phyloP scores from a whole-genome alignment of 53 echinoderm and acorn worm species.

The Apostichopus leukothele region DNA sequence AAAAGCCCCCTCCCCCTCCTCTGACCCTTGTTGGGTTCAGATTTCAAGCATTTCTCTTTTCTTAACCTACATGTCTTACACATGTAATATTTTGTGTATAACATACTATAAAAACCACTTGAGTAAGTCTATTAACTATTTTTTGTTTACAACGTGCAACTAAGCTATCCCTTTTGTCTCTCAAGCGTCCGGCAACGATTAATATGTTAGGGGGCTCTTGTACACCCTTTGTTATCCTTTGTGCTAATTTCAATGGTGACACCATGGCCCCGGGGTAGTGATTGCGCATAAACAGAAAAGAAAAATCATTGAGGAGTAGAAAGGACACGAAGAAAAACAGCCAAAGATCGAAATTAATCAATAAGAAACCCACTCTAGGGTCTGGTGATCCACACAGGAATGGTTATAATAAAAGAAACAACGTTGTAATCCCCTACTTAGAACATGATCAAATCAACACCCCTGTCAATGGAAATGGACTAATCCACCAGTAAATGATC shows the following conservation, averaged over 20 bases:
- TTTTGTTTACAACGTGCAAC: neutral
- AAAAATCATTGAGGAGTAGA: neutral
- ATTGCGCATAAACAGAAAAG: conserved; percentile 21
- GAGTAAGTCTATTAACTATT: conserved; percentile 4
- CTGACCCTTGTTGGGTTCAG: no score
- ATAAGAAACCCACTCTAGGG: conserved; percentile 26
- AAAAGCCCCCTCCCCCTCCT: no score
- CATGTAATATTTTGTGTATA: neutral
- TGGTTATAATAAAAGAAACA: neutral
- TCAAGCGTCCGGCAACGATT: conserved; percentile 2
- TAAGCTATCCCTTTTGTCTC: conserved; percentile 16
- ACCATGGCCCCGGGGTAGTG: conserved; percentile 42
- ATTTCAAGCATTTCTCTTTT: no score
- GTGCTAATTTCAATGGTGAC: conserved; percentile 12
- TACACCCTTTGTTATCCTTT: conserved; percentile 1
- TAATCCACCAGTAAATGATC: no score
- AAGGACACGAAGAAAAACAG: conserved; percentile 41
- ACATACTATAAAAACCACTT: conserved; percentile 13
- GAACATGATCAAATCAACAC: neutral
- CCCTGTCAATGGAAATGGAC: neutral
- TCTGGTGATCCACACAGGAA: conserved; percentile 41
- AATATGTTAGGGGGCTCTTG: conserved; percentile 34
- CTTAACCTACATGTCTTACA: no score
- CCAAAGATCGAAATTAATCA: conserved; percentile 23
- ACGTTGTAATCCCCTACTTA: conserved; percentile 5